A percentile compares a stretch with the other conserved stretches of the same genome.
Conservation (phyloP, 2,888 invertebrate genomes). For the Ecliptopera silaceata region DNA sequence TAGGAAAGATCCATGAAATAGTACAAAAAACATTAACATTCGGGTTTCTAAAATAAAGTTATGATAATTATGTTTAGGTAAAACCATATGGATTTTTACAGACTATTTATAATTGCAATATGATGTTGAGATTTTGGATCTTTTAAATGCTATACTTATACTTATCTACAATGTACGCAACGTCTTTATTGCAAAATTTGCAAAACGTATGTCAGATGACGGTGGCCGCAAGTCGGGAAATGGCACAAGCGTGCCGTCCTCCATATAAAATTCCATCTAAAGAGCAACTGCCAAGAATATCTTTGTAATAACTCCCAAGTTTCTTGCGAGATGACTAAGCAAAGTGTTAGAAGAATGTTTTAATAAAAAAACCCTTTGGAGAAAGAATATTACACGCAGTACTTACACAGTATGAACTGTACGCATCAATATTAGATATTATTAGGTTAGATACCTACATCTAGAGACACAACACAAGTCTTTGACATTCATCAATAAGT, state of each 20-base stretch:
- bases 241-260: conserved; percentile 6
- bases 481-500: background rate
- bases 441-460: too few relatives aligned
- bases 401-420: conserved; percentile 1
- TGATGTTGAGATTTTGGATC: too few relatives aligned
- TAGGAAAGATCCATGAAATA: background rate
- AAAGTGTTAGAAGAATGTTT: conserved; percentile 25
- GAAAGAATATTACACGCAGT: background rate
- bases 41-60: too few relatives aligned
- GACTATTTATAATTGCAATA: too few relatives aligned
- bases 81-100: too few relatives aligned
- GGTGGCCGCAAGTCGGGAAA: background rate
- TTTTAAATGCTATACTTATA: too few relatives aligned
- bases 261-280: conserved; percentile 24
- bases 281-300: conserved; percentile 29
- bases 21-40: too few relatives aligned
- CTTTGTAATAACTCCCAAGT: conserved; percentile 31
- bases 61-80: too few relatives aligned
- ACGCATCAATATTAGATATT: background rate
- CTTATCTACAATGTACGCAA: too few relatives aligned
- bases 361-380: conserved; percentile 26
- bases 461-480: too few relatives aligned
- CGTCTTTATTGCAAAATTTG: background rate
- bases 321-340: conserved; percentile 25
- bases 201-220: background rate